Conservation (phyloP, 2,113 vertebrate species). For the Dicrurus megarhynchus region DNA sequence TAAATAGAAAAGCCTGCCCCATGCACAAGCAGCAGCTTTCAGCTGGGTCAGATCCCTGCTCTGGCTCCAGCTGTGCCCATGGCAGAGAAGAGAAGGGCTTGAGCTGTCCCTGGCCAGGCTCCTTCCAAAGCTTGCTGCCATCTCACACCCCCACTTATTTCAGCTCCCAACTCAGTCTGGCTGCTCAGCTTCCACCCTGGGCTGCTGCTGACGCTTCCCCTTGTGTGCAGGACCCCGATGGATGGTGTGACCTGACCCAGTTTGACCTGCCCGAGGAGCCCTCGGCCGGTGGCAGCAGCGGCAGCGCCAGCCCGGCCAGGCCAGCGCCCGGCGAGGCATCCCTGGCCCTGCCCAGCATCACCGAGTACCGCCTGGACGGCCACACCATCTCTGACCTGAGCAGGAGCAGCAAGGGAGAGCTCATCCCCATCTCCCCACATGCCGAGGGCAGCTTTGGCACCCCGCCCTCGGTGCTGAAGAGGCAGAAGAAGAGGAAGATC, state of each 20-base stretch:
- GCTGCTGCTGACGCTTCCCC: background rate
- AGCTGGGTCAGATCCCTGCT: background rate
- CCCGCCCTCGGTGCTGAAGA: constrained; percentile 85
- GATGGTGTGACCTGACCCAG: constrained; percentile 91
- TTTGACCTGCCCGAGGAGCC: constrained; percentile 89
- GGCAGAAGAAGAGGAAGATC: constrained; percentile 84
- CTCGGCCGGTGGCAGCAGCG: constrained; percentile 20
- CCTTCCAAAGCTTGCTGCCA: background rate
- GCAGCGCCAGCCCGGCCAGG: background rate
- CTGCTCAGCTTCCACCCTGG: background rate
- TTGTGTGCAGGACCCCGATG: constrained; percentile 83
- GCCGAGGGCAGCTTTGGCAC: constrained; percentile 80
- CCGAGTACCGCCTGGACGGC: constrained; percentile 89
- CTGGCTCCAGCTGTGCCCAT: background rate
- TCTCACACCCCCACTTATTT: background rate
- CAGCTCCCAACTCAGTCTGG: background rate
- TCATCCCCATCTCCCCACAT: constrained; percentile 92
- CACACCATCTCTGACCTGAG: constrained; percentile 92
- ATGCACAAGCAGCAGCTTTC: background rate
- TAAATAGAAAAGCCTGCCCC: background rate
- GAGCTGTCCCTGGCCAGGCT: background rate
- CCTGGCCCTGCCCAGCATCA: constrained; percentile 66
- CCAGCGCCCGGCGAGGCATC: background rate
- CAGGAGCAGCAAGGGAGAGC: constrained; percentile 89
- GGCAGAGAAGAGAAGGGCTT: background rate